Evolutionary conservation across 2,888 invertebrate species (phyloP), one percentile per base, ranked within the genome.

Genomic region (Tetragonula carbonaria): DNA sequence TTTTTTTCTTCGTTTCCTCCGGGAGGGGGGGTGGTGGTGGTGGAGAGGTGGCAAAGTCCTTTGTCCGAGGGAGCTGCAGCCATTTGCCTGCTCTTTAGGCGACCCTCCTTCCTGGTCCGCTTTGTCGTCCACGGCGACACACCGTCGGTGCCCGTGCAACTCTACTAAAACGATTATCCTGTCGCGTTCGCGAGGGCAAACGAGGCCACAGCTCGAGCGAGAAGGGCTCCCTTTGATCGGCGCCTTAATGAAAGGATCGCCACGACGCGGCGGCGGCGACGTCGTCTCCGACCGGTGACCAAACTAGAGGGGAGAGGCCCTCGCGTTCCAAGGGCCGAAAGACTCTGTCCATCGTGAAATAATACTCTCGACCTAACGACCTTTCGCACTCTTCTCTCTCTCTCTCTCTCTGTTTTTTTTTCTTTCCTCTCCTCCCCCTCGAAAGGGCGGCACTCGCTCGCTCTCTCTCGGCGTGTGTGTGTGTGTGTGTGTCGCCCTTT

Each of bases 171-270:
- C 86, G 86, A 85, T 86, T 86, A 79, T 76, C 78, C 75, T 38
- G 78, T 38, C 33, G 67, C 51, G 65, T 11, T 33, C 53, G 68
- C 33, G 67, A 55, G 65, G 11, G 75, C 50, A 55, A 71, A 33
- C 55, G 77, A 65, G 62, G 74, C 66, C 66, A 50, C 66, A 70
- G 59, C 65, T 74, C 78, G 53, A 45, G 53, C 18, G 63, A 81
- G 76, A 77, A 74, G 68, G 38, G 78, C 62, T 78, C 85, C 63
- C 82, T 90, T 88, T 88, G 86, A 86, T 84, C 85, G 88, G 55
- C 66, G 75, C 80, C 68, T 81, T 85, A 85, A 87, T 88, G 84
- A 87, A 91, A 90, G 88, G 86, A 82, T 87, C 80, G 70, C 45
- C 50, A 50, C 74, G 71, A 53, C 45, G 11, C 45, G 45, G 45